A percentile compares a stretch with the other conserved stretches of the same genome.
Conservation (phyloP, 2,113 vertebrate genomes). For the Halichoeres trimaculatus region DNA sequence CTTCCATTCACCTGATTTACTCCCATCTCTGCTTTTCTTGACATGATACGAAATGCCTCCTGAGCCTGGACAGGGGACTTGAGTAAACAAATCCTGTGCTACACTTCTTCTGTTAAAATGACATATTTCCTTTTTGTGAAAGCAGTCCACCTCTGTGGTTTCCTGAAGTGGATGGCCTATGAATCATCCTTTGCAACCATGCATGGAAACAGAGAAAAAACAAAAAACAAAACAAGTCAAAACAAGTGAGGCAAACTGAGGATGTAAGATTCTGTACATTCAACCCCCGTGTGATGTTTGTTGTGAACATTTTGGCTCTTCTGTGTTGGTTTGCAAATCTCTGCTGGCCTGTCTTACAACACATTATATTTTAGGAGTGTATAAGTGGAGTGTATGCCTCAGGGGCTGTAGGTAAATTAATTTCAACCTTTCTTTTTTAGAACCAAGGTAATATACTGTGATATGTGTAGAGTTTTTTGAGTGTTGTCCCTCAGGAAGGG, state of each 20-base stretch:
- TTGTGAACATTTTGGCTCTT: slow-evolving; percentile 57
- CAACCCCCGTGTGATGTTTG: slow-evolving; percentile 29
- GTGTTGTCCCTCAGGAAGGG: slow-evolving; percentile 43
- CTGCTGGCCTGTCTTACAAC: slow-evolving; percentile 59
- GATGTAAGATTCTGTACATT: slow-evolving; percentile 46
- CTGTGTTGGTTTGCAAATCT: slow-evolving; percentile 55
- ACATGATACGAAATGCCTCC: slow-evolving; percentile 19
- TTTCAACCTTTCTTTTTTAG: slow-evolving; percentile 38
- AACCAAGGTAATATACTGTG: slow-evolving; percentile 50
- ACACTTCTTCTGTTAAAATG: slow-evolving; percentile 31
- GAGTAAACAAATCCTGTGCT: slow-evolving; percentile 38
- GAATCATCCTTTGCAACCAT: slow-evolving; percentile 52
- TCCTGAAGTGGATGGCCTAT: slow-evolving; percentile 61
- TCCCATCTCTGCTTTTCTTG: slow-evolving; percentile 23
- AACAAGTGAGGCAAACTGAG: slow-evolving; percentile 7
- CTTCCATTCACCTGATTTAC: slow-evolving; percentile 39
- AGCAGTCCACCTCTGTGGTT: slow-evolving; percentile 56
- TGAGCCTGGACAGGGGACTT: slow-evolving; percentile 15
- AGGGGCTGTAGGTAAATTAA: slow-evolving; percentile 59
- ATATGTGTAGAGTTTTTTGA: slow-evolving; percentile 40
- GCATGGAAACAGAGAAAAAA: slow-evolving; percentile 15
- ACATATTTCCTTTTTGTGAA: slow-evolving; percentile 31
- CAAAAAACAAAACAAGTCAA: slow-evolving; percentile 45
- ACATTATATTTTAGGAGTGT: slow-evolving; percentile 57
- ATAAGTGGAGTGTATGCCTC: slow-evolving; percentile 50